Evolutionary conservation across 2,888 invertebrate genomes (phyloP).

Genomic region (Cephus rjabovi): DNA sequence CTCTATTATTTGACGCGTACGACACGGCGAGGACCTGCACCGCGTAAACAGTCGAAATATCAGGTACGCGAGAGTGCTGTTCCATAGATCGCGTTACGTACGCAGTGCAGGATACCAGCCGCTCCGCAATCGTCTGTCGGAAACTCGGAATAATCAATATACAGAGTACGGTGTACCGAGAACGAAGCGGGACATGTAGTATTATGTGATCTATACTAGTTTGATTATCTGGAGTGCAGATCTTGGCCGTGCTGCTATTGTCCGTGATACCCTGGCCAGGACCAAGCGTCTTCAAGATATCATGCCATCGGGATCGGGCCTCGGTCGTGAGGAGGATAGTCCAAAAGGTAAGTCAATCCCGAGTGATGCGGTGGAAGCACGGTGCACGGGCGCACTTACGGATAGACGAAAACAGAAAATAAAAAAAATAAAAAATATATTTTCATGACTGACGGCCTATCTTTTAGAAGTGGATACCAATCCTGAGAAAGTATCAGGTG

Average conservation of each 20-base stretch:
- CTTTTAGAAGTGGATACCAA: slow-evolving; percentile 85
- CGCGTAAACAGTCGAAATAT: too few species aligned
- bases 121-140: too few species aligned
- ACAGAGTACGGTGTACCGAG: too few species aligned
- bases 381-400: too few species aligned
- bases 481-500: slow-evolving; percentile 89
- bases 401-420: too few species aligned
- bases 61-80: too few species aligned
- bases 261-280: slow-evolving; percentile 90
- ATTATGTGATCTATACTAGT: background rate
- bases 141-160: background rate
- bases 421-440: too few species aligned
- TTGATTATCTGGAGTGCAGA: slow-evolving; percentile 66
- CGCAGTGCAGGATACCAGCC: background rate
- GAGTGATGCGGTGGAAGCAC: too few species aligned
- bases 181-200: too few species aligned
- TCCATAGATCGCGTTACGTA: background rate
- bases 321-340: slow-evolving; percentile 88
- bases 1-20: background rate
- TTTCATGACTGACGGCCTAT: background rate
- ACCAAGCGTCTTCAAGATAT: slow-evolving; percentile 86
- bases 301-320: slow-evolving; percentile 89
- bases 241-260: slow-evolving; percentile 83
- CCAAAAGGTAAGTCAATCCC: slow-evolving; percentile 71
- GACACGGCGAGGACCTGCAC: background rate